phyloP scores from a whole-genome alignment of 2,888 invertebrate genomes.

The Deilephila elpenor region DNA sequence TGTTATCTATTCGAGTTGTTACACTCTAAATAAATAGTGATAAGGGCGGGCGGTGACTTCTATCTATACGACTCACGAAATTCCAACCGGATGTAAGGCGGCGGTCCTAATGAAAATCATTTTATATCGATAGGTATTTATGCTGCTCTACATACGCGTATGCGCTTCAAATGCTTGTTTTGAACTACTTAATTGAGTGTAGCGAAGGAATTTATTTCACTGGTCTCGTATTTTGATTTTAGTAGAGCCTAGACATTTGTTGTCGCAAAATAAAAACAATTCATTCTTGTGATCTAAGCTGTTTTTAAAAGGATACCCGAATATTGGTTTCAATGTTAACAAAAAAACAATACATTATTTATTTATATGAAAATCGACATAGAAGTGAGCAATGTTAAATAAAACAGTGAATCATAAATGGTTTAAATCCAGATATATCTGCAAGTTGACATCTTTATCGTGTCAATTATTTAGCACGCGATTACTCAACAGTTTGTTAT shows the following conservation, averaged over 20 bases:
- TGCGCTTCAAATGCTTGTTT: slow-evolving; percentile 30
- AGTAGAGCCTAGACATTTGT: slow-evolving; percentile 29
- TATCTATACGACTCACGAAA: slow-evolving; percentile 49
- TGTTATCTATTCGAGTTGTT: slow-evolving; percentile 59
- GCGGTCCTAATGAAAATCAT: slow-evolving; percentile 48
- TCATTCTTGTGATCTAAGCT: slow-evolving; percentile 28
- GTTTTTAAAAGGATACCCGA: background rate
- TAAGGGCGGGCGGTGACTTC: slow-evolving; percentile 61
- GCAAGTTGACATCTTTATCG: background rate
- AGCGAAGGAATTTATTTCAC: background rate
- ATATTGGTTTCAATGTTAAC: background rate
- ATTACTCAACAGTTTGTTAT: slow-evolving; percentile 13
- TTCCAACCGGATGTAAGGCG: slow-evolving; percentile 59
- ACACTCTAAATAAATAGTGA: slow-evolving; percentile 61
- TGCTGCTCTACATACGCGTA: slow-evolving; percentile 28
- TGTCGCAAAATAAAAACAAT: slow-evolving; percentile 35
- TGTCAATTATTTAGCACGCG: slow-evolving; percentile 22
- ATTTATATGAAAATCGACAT: too few species aligned
- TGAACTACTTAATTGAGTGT: slow-evolving; percentile 11
- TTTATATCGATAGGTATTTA: slow-evolving; percentile 39
- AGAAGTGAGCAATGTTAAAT: background rate
- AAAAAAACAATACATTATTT: background rate
- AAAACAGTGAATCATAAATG: background rate
- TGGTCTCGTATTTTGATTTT: background rate
- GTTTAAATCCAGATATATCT: background rate